Base-by-base conservation (phyloP, 2,797 vertebrate species). In the Threskiornis aethiopicus region DNA sequence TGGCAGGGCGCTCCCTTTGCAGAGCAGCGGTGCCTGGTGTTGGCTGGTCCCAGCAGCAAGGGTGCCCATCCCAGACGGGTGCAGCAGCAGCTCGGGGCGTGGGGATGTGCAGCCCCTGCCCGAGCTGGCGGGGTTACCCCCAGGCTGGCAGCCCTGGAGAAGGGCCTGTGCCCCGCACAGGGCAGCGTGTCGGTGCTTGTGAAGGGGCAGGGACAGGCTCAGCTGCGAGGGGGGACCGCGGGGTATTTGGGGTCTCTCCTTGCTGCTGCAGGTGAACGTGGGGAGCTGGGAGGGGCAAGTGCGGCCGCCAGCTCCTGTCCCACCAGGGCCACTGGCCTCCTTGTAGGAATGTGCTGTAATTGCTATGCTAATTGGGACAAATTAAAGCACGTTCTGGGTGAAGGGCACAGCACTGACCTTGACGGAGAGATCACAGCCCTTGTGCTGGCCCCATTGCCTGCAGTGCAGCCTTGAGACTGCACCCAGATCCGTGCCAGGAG, bases 281-380 rank as follows among this genome's bases (percentile, higher is more conserved):
- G 59, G 73, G 67, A 89, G 73, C 78, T 10, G 15, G 75, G 41
- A 47, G 47, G 83, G 73, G 65, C 77, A 29, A 41, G 62, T 0
- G 47, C 13, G 39, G 66, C 96, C 64, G 8, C 10, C 22, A 95
- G 89, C 67, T 85, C 46, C 0, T 6, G 71, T 92, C 87, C 89
- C 91, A 91, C 75, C 90, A 91, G 95, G 75, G 87, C 94, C 52
- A 19, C 62, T 85, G 92, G 59, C 96, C 96, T 97, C 84, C 17
- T 92, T 94, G 92, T 51, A 16, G 57, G 85, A 76, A 62, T 33
- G 84, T 42, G 64, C 78, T 10, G 31, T 96, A 96, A 95, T 97
- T 96, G 90, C 91, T 64, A 16, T 93, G 88, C 59, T 96, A 97
- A 96, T 86, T 95, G 90, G 95, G 91, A 77, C 90, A 81, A 90